Percentiles rank a stretch among this genome's conserved stretches.
These are phyloP conservation scores for Lymantria dispar DNA, from an alignment of 2,888 invertebrate genomes.

Conservation along the genomic window DNA sequence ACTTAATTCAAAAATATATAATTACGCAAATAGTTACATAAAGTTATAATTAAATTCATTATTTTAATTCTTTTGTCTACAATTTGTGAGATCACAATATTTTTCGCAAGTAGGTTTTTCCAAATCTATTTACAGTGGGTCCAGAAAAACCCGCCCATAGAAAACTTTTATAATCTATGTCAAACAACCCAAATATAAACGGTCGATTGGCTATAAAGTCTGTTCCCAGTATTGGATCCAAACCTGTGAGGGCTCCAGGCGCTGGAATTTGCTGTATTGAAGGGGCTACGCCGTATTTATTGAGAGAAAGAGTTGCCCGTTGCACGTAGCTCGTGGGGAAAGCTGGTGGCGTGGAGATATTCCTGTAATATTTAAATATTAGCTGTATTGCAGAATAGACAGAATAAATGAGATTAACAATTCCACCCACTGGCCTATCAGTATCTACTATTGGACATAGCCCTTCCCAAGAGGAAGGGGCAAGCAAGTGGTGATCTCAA, in stretches of 20 bases:
- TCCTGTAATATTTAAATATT: conserved; percentile 14
- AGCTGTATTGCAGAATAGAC: too few relatives aligned
- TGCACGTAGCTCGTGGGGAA: conserved; percentile 28
- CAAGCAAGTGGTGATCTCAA: too few relatives aligned
- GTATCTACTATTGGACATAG: too few relatives aligned
- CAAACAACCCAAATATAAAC: conserved; percentile 11
- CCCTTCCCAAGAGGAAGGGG: too few relatives aligned
- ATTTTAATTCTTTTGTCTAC: background rate
- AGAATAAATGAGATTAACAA: too few relatives aligned
- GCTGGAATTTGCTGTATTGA: background rate
- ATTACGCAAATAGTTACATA: too few relatives aligned
- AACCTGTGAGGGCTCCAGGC: background rate
- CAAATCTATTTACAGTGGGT: background rate
- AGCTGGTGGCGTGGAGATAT: conserved; percentile 33
- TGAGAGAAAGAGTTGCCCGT: conserved; percentile 19
- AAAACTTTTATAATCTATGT: conserved; percentile 6
- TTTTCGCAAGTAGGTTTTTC: background rate
- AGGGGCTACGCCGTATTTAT: conserved; percentile 14
- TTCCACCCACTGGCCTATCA: too few relatives aligned
- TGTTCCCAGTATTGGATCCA: background rate
- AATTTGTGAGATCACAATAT: background rate
- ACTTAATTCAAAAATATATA: too few relatives aligned
- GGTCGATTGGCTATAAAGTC: conserved; percentile 19
- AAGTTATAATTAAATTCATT: too few relatives aligned
- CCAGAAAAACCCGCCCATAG: background rate